phyloP scores from a whole-genome alignment of 2,113 vertebrate genomes.

The Glareola pratincola region DNA sequence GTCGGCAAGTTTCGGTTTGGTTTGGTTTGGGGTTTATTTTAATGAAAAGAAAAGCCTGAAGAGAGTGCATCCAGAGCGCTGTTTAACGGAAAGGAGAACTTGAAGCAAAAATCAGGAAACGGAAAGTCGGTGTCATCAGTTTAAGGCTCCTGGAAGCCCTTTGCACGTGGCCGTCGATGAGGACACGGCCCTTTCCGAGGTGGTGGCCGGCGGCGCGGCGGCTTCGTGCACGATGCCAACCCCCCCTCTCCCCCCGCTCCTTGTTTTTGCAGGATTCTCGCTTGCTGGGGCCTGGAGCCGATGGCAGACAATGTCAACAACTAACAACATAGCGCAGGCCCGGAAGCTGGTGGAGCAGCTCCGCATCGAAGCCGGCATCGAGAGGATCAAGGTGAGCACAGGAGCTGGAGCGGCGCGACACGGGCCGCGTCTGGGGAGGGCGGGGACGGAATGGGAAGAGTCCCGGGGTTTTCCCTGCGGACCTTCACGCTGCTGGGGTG shows the following conservation, averaged over 20 bases:
- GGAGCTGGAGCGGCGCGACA: fast-evolving
- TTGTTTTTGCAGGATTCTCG: neutral
- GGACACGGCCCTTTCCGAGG: neutral
- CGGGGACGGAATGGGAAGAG: neutral
- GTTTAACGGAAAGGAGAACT: neutral
- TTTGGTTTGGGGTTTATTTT: neutral
- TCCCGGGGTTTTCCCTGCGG: neutral
- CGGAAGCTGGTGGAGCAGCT: slow-evolving; percentile 97
- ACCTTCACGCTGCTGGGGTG: fast-evolving
- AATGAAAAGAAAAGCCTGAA: neutral
- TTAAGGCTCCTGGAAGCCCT: neutral
- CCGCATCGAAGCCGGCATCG: slow-evolving; percentile 91
- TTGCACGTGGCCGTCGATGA: neutral
- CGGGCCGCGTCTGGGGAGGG: fast-evolving
- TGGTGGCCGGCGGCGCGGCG: fast-evolving
- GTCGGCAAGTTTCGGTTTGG: neutral
- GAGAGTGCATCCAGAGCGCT: neutral
- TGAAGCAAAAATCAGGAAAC: neutral
- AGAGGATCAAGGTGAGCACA: slow-evolving; percentile 89
- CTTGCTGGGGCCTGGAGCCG: slow-evolving; percentile 48
- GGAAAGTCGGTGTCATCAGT: neutral
- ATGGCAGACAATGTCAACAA: slow-evolving; percentile 90
- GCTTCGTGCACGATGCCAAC: fast-evolving
- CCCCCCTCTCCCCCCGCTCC: fast-evolving
- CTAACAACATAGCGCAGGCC: slow-evolving; percentile 95